Conservation (phyloP, 92 coral and sea anemone species). For the Hydrozoanthus gracilis region DNA sequence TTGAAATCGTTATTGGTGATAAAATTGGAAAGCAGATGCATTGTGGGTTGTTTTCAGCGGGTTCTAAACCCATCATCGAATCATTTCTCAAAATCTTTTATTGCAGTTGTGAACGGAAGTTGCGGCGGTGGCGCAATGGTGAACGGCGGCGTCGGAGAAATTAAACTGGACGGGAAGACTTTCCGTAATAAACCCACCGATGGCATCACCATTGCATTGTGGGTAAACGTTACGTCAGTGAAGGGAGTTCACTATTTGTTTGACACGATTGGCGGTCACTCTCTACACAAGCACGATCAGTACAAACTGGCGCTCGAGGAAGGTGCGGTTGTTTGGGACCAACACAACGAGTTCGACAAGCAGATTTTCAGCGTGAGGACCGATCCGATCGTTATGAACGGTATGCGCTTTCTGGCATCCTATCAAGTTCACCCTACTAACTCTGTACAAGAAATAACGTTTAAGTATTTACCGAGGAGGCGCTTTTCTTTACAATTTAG, state of each 20-base stretch:
- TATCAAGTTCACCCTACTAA: not conserved
- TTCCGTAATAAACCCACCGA: slow-evolving; percentile 96
- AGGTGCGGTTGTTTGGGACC: slow-evolving; percentile 91
- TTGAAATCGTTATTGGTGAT: not conserved
- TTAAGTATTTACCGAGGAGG: no score
- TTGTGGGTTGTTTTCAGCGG: no score
- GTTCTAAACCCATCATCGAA: not conserved
- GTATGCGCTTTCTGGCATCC: slow-evolving; percentile 47
- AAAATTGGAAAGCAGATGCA: not conserved
- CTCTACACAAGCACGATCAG: slow-evolving; percentile 92
- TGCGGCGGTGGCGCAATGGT: slow-evolving; percentile 88
- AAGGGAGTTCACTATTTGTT: slow-evolving; percentile 83
- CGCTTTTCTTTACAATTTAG: no score
- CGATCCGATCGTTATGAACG: slow-evolving; percentile 82
- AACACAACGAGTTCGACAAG: slow-evolving; percentile 81
- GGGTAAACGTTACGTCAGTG: slow-evolving; percentile 88
- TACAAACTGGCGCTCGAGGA: slow-evolving; percentile 74
- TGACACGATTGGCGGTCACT: slow-evolving; percentile 96
- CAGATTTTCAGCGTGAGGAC: slow-evolving; percentile 80
- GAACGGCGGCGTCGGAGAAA: slow-evolving; percentile 84
- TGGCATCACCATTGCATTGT: slow-evolving; percentile 88
- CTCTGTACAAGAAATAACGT: not conserved
- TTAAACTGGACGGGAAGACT: slow-evolving; percentile 90
- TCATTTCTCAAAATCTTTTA: not conserved
- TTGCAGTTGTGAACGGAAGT: slow-evolving; percentile 82